These are phyloP conservation scores for Amphimedon queenslandica DNA, from an alignment of 37 sponge, comb jelly and placozoan species.

Conservation along the genomic window DNA sequence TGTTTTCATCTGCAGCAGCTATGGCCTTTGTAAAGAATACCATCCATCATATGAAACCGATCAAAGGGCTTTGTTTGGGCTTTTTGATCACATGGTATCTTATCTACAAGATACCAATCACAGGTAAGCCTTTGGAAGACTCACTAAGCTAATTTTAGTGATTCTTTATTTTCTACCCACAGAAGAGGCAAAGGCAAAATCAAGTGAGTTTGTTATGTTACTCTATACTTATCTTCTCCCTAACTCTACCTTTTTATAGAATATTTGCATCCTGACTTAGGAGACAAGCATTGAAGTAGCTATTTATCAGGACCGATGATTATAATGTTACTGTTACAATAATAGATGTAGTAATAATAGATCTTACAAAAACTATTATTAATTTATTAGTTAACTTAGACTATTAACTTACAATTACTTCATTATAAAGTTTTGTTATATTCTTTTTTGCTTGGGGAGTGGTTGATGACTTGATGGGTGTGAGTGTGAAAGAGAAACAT, in stretches of 20 bases:
- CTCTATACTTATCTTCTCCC: background rate
- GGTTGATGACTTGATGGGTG: too few species aligned
- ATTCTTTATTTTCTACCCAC: background rate
- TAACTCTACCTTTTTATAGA: slow-evolving; percentile 1
- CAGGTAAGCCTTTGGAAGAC: slow-evolving; percentile 28
- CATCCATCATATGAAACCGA: slow-evolving; percentile 34
- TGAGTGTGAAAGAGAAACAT: too few species aligned
- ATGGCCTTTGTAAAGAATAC: too few species aligned
- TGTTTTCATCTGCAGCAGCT: too few species aligned
- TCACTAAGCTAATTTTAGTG: background rate
- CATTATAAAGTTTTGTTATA: too few species aligned
- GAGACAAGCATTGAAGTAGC: background rate
- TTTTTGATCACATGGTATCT: slow-evolving; percentile 60
- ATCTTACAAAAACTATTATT: too few species aligned
- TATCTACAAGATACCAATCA: slow-evolving; percentile 68
- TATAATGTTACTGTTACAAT: too few species aligned
- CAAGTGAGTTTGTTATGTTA: slow-evolving; percentile 1
- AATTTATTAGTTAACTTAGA: too few species aligned
- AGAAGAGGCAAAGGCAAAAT: slow-evolving; percentile 31
- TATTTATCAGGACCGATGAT: background rate
- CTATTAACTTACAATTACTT: too few species aligned
- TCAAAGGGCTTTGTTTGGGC: slow-evolving; percentile 20
- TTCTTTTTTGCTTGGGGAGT: too few species aligned
- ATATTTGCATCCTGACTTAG: slow-evolving; percentile 12
- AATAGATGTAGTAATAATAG: too few species aligned